Evolutionary conservation across 2,113 vertebrate genomes (phyloP), one percentile per base, ranked within the genome.

Genomic region (Setophaga kirtlandii): DNA sequence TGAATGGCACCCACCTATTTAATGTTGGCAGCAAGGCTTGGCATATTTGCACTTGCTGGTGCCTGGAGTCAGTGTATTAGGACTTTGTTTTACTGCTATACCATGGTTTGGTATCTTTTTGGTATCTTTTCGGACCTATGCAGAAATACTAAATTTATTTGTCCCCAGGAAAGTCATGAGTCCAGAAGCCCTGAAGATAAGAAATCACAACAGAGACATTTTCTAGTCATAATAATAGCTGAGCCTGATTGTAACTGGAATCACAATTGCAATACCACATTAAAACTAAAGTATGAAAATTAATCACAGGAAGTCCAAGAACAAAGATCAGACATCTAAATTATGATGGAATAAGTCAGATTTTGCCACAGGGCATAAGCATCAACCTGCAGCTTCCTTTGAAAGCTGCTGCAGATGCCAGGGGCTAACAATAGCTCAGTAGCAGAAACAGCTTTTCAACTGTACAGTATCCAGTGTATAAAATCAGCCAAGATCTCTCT

Each of bases 401-500:
- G 82, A 94, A 91, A 93, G 63, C 67, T 79, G 35, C 67, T 70
- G 46, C 59, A 55, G 78, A 94, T 23, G 46, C 33, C 25, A 44
- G 58, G 35, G n/a, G 63, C 81, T 95, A 75, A 91, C 90, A 89
- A 64, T 85, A 93, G 89, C 35, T 91, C 78, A 71, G 25, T 67
- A 87, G 65, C 39, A 6, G 4, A 91, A 93, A 87, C 82, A 30
- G n/a, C 20, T 93, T 87, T 94, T 93, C 74, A 33, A 6, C 20
- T 47, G 35, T 78, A 46, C 33, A 28, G 44, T 75, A 83, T 63
- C 56, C 84, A 82, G 24, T 63, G 56, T 68, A 52, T 60, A 84
- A 94, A 91, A 89, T 84, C 81, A 89, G 35, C 74, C 6, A 27
- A 89, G 65, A 63, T 87, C 35, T 74, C 77, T 93, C 81, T 84